A percentile compares a stretch with the other conserved stretches of the same genome.
Conservation (phyloP, 2,113 vertebrate species). For the Bostrychus sinensis region DNA sequence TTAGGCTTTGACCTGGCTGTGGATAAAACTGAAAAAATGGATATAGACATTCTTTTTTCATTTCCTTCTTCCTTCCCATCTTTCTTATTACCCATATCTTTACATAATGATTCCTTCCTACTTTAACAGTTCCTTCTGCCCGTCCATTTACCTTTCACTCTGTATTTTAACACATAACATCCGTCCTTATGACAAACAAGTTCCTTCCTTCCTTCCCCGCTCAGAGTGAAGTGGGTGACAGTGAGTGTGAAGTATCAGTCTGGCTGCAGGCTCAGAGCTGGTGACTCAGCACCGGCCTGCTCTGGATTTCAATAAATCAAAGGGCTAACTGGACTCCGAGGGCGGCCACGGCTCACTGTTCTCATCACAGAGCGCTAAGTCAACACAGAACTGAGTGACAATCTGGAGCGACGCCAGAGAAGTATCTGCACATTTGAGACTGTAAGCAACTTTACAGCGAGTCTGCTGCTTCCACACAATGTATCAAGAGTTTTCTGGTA, state of each 20-base stretch:
- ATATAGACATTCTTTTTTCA: no score
- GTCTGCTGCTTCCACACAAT: slow-evolving; percentile 30
- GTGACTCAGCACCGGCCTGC: slow-evolving; percentile 67
- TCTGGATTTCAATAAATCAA: slow-evolving; percentile 74
- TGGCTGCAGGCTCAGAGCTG: slow-evolving; percentile 35
- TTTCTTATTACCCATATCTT: no score
- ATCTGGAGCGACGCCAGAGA: slow-evolving; percentile 36
- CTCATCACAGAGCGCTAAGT: slow-evolving; percentile 58
- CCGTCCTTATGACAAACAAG: no score
- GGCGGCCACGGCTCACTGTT: slow-evolving; percentile 57
- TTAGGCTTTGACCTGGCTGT: no score
- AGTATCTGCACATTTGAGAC: slow-evolving; percentile 38
- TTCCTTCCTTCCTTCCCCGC: not conserved
- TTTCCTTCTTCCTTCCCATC: no score
- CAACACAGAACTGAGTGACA: slow-evolving; percentile 64
- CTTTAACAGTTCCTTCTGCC: no score
- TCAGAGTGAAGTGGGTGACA: not conserved
- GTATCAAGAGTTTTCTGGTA: slow-evolving; percentile 37
- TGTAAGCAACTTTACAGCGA: slow-evolving; percentile 52
- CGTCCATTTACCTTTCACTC: no score
- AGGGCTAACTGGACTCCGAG: slow-evolving; percentile 64
- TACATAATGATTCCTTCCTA: no score
- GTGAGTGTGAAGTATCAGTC: not conserved
- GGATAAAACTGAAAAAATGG: no score
- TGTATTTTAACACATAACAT: no score